phyloP scores from a whole-genome alignment of 2,797 vertebrate genomes.

The Amniataba percoides region DNA sequence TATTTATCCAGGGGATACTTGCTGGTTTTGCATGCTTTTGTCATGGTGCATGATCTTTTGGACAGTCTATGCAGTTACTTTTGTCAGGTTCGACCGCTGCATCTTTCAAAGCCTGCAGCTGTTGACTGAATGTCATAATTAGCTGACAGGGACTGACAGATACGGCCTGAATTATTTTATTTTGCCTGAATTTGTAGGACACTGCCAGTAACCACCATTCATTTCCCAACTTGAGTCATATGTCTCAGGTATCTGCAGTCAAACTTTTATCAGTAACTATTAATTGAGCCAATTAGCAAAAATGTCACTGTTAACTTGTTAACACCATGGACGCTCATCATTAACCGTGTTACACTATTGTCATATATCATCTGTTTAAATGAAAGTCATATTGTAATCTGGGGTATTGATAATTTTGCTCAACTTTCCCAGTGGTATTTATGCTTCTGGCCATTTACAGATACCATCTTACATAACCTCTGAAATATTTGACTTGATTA shows the following conservation, averaged over 20 bases:
- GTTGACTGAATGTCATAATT: conserved; percentile 9
- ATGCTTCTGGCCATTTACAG: conserved; percentile 3
- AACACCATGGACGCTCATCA: background rate
- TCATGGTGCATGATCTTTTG: conserved; percentile 18
- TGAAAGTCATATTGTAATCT: conserved; percentile 7
- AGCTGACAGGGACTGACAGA: background rate
- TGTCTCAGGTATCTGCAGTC: conserved; percentile 1
- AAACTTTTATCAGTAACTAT: background rate
- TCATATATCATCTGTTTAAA: conserved; percentile 10
- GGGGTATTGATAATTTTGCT: background rate
- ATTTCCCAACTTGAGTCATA: background rate
- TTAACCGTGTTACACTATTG: conserved; percentile 5
- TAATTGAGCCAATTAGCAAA: conserved; percentile 6
- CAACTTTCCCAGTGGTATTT: background rate
- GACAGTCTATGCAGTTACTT: conserved; percentile 18
- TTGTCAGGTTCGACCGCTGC: conserved; percentile 11
- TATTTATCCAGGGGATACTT: conserved; percentile 47
- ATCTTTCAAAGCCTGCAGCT: conserved; percentile 23
- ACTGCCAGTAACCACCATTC: background rate
- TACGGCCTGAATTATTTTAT: background rate
- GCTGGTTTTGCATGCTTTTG: conserved; percentile 32
- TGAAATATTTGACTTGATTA: background rate
- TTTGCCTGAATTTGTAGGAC: background rate
- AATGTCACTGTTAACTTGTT: conserved; percentile 5
- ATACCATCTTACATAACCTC: background rate